Base-by-base conservation (phyloP, 2,797 vertebrate genomes). In the Microcaecilia unicolor region DNA sequence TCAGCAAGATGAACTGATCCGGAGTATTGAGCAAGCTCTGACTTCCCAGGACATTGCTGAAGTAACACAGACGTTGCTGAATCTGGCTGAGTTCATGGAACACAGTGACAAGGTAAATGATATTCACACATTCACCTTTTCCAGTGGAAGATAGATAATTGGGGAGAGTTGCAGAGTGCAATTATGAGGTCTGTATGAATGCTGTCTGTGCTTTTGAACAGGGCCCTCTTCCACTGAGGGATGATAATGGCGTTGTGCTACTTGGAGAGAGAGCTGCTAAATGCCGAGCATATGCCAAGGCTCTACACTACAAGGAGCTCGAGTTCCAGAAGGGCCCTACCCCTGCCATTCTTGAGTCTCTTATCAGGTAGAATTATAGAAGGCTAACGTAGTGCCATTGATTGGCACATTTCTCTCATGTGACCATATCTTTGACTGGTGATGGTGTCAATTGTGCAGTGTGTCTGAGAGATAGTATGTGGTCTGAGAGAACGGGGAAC, bases 101-200 rank as follows among this genome's bases (percentile, higher is more conserved):
- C 96, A 99, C 78, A 99, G 95, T 23, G 96, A 99, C 76, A 99
- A 98, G 93, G 96, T 99, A 43, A 53, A n/a, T n/a, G n/a, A n/a
- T n/a, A 2, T 4, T 22, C 17, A 5, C 11, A 10, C 44, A 9
- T 21, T n/a, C 0, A 25, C 25, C 16, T 25, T 9, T 8, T 9
- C 14, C 12, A 0, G 0, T 7, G 8, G n/a, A n/a, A n/a, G n/a
- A n/a, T n/a, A n/a, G n/a, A n/a, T n/a, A n/a, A n/a, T n/a, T n/a
- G n/a, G n/a, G n/a, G n/a, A n/a, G n/a, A n/a, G n/a, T n/a, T n/a
- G n/a, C n/a, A n/a, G n/a, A n/a, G n/a, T n/a, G n/a, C n/a, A n/a
- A n/a, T n/a, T n/a, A n/a, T n/a, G n/a, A n/a, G n/a, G n/a, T n/a
- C n/a, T n/a, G n/a, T n/a, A n/a, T 20, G 5, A 9, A 9, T 40